phyloP scores from a whole-genome alignment of 64 coral and sea anemone genomes.

The Cladopsammia gracilis region DNA sequence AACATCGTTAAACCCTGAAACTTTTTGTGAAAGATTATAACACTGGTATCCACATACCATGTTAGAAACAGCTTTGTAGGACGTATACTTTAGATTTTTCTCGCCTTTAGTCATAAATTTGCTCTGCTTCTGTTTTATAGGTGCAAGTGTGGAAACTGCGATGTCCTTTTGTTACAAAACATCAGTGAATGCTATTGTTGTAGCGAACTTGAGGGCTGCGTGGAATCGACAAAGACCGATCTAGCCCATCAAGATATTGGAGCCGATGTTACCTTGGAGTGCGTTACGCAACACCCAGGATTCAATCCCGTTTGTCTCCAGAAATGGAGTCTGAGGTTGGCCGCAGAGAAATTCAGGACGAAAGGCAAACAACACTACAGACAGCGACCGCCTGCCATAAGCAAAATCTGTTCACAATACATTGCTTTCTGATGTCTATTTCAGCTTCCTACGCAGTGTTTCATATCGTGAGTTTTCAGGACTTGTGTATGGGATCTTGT shows the following conservation, averaged over 20 bases:
- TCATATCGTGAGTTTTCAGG: slow-evolving; percentile 18
- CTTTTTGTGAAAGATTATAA: too few species aligned
- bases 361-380: slow-evolving; percentile 37
- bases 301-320: slow-evolving; percentile 50
- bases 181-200: slow-evolving; percentile 74
- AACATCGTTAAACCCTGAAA: too few species aligned
- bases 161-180: not conserved
- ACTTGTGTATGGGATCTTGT: slow-evolving; percentile 20
- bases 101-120: not conserved
- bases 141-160: slow-evolving; percentile 70
- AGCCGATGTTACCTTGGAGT: not conserved
- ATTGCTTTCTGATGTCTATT: not conserved
- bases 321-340: slow-evolving; percentile 66
- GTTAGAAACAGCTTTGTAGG: too few species aligned
- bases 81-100: too few species aligned
- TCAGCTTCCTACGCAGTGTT: not conserved
- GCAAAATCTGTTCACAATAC: not conserved
- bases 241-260: slow-evolving; percentile 42
- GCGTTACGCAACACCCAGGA: slow-evolving; percentile 56
- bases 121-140: slow-evolving; percentile 19
- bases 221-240: slow-evolving; percentile 51
- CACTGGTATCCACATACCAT: too few species aligned
- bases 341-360: slow-evolving; percentile 15
- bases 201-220: slow-evolving; percentile 60
- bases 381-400: not conserved